Percentiles rank a stretch among this genome's conserved stretches.
These are phyloP conservation scores for Eulemur rufifrons DNA, from an alignment of 2,113 vertebrate species.

Conservation along the genomic window DNA sequence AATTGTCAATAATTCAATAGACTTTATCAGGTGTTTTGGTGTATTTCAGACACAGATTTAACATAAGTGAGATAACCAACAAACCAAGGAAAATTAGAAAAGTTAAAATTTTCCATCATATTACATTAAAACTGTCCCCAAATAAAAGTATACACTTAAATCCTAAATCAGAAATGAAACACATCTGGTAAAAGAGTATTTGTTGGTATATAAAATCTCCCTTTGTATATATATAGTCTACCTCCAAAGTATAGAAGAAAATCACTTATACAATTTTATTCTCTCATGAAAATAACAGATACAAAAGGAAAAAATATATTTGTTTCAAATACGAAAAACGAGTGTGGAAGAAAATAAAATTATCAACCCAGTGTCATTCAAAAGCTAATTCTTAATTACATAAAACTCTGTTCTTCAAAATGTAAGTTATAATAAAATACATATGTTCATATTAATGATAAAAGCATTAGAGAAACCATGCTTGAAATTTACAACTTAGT, in stretches of 20 bases:
- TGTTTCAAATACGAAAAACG: neutral
- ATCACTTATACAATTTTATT: neutral
- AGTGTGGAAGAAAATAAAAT: neutral
- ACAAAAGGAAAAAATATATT: neutral
- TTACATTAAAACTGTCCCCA: neutral
- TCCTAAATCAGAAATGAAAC: neutral
- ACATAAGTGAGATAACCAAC: neutral
- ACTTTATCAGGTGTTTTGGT: neutral
- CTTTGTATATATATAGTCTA: neutral
- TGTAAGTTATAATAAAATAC: conserved; percentile 9
- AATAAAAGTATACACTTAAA: neutral
- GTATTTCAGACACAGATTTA: neutral
- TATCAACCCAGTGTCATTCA: neutral
- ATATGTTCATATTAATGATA: conserved; percentile 20
- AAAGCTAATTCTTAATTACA: neutral
- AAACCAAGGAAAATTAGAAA: neutral
- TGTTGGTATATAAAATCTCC: neutral
- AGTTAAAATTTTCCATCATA: neutral
- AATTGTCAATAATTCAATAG: neutral
- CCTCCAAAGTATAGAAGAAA: neutral
- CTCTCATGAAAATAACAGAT: neutral
- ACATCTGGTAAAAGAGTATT: neutral
- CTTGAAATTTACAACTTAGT: conserved; percentile 20
- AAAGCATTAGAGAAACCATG: neutral
- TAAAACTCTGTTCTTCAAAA: neutral